A percentile compares a stretch with the other conserved stretches of the same genome.
These are phyloP conservation scores for Cotesia chilonis DNA, from an alignment of 1,140 invertebrate genomes.

Conservation along the genomic window DNA sequence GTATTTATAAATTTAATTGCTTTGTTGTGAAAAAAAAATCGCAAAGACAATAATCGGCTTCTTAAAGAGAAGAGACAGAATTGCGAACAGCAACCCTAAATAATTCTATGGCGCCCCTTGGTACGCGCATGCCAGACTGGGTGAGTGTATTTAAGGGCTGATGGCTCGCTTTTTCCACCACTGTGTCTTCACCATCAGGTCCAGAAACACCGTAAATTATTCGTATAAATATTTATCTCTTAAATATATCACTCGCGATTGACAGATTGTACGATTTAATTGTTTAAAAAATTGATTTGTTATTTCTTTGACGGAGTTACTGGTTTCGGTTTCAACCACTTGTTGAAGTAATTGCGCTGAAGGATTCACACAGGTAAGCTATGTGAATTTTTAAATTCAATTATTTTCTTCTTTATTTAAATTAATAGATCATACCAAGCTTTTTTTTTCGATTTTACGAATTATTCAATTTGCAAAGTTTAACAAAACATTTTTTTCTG, in stretches of 20 bases:
- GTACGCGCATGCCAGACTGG: conserved; percentile 51
- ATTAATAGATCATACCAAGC: too few species aligned
- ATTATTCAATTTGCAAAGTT: too few species aligned
- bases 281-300: neutral
- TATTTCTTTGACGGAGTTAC: neutral
- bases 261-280: neutral
- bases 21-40: too few species aligned
- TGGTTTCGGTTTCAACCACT: too few species aligned
- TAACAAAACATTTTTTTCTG: too few species aligned
- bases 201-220: conserved; percentile 35
- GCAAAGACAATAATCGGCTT: conserved; percentile 33
- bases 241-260: neutral
- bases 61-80: conserved; percentile 35
- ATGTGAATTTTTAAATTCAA: too few species aligned
- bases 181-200: conserved; percentile 45
- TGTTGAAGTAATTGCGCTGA: too few species aligned
- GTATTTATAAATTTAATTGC: too few species aligned
- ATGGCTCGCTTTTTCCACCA: conserved; percentile 47
- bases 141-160: conserved; percentile 57
- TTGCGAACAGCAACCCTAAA: conserved; percentile 40
- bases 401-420: too few species aligned
- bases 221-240: too few species aligned
- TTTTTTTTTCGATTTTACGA: too few species aligned
- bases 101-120: conserved; percentile 45
- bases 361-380: too few species aligned